A percentile compares a stretch with the other conserved stretches of the same genome.
Evolutionary conservation across 2,113 vertebrate species (phyloP).

Genomic region (Rhineura floridana): DNA sequence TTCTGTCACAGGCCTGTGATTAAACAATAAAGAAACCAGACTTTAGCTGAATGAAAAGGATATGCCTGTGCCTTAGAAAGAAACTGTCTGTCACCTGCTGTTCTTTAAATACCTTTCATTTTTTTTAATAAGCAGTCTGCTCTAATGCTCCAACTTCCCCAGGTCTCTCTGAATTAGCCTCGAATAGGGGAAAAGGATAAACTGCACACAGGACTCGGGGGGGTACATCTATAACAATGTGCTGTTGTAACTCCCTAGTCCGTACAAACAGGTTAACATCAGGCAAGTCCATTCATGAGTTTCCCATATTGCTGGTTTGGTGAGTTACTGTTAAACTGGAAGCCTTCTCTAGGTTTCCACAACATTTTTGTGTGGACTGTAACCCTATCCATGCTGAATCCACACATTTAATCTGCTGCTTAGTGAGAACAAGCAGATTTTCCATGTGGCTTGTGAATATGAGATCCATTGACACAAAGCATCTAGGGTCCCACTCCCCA

Average conservation of each 20-base stretch:
- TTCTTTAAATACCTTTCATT: slow-evolving; percentile 4
- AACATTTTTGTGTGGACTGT: background rate
- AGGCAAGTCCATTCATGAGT: background rate
- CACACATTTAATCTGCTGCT: background rate
- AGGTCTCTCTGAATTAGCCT: background rate
- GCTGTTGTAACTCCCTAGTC: background rate
- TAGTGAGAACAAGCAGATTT: background rate
- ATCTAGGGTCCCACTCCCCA: background rate
- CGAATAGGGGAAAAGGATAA: background rate
- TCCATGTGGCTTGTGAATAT: background rate
- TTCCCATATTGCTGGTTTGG: background rate
- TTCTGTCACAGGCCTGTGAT: slow-evolving; percentile 44
- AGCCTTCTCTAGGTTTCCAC: background rate
- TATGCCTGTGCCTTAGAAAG: background rate
- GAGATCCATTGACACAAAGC: background rate
- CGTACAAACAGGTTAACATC: background rate
- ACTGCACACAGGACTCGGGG: background rate
- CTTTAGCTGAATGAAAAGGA: slow-evolving; percentile 33
- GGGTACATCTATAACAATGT: background rate
- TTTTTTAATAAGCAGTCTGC: background rate
- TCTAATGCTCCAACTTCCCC: background rate
- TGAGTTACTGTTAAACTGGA: background rate
- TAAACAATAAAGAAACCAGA: background rate
- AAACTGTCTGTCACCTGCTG: slow-evolving; percentile 28
- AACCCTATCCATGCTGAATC: background rate